phyloP scores from a whole-genome alignment of 2,888 invertebrate genomes.

The Lordiphosa andalusiaca region DNA sequence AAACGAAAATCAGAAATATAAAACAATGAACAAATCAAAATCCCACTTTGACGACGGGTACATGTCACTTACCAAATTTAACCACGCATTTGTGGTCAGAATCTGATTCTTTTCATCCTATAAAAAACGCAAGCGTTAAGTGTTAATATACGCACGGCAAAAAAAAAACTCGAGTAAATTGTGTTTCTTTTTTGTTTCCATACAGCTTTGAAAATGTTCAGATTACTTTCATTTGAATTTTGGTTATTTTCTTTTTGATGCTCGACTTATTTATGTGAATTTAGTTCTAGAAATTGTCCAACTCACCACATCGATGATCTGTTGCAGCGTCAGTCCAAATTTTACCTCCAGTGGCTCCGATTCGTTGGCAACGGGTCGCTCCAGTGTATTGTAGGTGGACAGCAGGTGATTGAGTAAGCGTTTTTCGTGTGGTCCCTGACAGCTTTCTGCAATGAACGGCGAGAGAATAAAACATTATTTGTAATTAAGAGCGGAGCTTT shows the following conservation, averaged over 20 bases:
- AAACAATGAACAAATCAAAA: slow-evolving; percentile 16
- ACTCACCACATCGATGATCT: slow-evolving; percentile 97
- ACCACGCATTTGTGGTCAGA: slow-evolving; percentile 98
- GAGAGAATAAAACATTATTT: slow-evolving; percentile 7
- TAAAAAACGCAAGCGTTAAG: slow-evolving; percentile 81
- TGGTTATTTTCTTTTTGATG: slow-evolving; percentile 3
- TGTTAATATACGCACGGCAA: slow-evolving; percentile 9
- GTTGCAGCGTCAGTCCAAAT: slow-evolving; percentile 94
- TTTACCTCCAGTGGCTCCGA: slow-evolving; percentile 94
- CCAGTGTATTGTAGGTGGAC: slow-evolving; percentile 91
- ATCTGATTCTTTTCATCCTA: slow-evolving; percentile 99
- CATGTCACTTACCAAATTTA: slow-evolving; percentile 95
- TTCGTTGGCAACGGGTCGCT: slow-evolving; percentile 95
- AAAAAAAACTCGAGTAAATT: background rate
- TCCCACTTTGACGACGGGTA: slow-evolving; percentile 77
- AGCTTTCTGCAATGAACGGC: slow-evolving; percentile 85
- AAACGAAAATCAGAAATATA: background rate
- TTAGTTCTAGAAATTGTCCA: slow-evolving; percentile 6
- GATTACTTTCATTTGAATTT: slow-evolving; percentile 20
- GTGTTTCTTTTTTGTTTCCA: slow-evolving; percentile 4
- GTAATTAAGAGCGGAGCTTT: slow-evolving; percentile 21
- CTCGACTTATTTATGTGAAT: slow-evolving; percentile 15
- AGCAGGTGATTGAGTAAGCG: slow-evolving; percentile 91
- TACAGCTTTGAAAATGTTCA: slow-evolving; percentile 18
- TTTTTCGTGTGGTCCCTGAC: slow-evolving; percentile 94